These are phyloP conservation scores for Mastomys coucha DNA, from an alignment of 2,113 vertebrate genomes.

Conservation along the genomic window DNA sequence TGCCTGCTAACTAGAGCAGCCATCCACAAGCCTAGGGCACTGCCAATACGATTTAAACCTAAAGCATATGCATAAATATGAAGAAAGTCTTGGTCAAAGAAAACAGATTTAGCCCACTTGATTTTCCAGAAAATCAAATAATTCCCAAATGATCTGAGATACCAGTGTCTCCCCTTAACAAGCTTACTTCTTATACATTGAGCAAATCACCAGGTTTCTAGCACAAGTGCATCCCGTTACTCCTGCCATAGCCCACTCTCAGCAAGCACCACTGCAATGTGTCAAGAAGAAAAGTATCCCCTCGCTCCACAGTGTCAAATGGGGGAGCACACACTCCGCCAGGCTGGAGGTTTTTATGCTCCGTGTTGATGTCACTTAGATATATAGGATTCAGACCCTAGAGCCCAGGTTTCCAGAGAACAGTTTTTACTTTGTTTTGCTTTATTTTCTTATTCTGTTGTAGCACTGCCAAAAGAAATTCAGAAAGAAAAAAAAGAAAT, in stretches of 20 bases:
- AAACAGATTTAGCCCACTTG: background rate
- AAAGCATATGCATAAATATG: background rate
- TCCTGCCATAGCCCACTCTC: background rate
- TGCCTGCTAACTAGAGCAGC: background rate
- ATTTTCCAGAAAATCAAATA: background rate
- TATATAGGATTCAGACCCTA: background rate
- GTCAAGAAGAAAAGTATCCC: background rate
- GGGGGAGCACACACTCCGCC: background rate
- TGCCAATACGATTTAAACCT: background rate
- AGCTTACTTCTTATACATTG: background rate
- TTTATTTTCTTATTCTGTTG: background rate
- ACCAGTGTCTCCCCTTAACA: background rate
- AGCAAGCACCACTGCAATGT: background rate
- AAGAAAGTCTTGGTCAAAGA: background rate
- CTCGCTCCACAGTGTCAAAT: background rate
- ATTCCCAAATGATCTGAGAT: slow-evolving; percentile 3
- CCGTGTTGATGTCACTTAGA: background rate
- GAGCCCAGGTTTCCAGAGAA: background rate
- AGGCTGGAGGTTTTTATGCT: background rate
- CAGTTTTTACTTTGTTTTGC: background rate
- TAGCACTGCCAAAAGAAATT: background rate
- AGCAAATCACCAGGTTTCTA: background rate
- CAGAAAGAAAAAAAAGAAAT: background rate
- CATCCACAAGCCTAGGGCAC: background rate
- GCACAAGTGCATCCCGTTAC: background rate